Evolutionary conservation across 92 coral and sea anemone genomes (phyloP).

Genomic region (Parazoanthus atlanticus): DNA sequence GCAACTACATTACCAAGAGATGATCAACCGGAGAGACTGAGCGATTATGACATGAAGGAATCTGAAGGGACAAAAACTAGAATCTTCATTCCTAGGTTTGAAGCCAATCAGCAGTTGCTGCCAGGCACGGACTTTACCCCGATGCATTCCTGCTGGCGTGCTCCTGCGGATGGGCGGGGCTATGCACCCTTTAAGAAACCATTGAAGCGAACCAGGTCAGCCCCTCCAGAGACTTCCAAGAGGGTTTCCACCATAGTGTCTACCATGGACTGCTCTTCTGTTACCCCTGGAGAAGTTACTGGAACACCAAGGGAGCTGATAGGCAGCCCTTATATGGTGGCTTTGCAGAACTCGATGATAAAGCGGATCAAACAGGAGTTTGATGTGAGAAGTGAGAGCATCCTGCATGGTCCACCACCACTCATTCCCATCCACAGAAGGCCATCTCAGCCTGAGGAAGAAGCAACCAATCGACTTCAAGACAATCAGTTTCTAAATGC

Average conservation of each 20-base stretch:
- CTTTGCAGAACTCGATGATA: constrained; percentile 44
- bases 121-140: background rate
- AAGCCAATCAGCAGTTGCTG: constrained; percentile 43
- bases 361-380: constrained; percentile 39
- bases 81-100: constrained; percentile 67
- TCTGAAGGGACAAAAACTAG: constrained; percentile 59
- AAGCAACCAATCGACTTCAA: background rate
- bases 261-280: constrained; percentile 15
- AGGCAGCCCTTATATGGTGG: constrained; percentile 36
- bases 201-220: constrained; percentile 43
- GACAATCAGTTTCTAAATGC: constrained; percentile 9
- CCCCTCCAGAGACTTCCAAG: constrained; percentile 39
- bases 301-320: constrained; percentile 30
- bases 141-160: background rate
- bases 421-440: constrained; percentile 27
- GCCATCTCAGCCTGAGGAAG: background rate
- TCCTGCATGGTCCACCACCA: constrained; percentile 37
- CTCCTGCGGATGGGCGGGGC: constrained; percentile 22
- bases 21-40: background rate
- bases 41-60: constrained; percentile 1
- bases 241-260: constrained; percentile 32
- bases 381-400: constrained; percentile 44
- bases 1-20: background rate
- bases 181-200: constrained; percentile 23
- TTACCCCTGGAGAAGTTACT: background rate